Conservation (phyloP, 2,888 invertebrate species). For the Osedax frankpressi region DNA sequence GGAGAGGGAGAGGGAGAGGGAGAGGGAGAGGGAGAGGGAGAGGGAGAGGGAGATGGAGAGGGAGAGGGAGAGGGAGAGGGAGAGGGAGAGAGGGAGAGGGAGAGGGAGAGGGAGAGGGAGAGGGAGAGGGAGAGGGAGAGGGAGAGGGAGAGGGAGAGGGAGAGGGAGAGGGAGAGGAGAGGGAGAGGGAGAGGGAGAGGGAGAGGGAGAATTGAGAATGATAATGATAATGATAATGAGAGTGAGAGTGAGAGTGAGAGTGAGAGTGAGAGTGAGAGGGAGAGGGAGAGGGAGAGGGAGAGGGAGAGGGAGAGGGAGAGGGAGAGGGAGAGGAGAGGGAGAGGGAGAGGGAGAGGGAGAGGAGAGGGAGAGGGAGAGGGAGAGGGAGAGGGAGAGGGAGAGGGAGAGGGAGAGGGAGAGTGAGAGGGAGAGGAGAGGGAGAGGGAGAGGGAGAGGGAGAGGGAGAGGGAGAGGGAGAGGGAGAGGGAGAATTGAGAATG, state of each 20-base stretch:
- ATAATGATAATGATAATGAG: not conserved
- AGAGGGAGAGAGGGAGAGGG: not conserved
- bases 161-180: constrained; percentile 2
- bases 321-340: not conserved
- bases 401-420: not conserved
- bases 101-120: not conserved
- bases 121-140: constrained; percentile 2
- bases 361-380: not conserved
- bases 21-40: too few relatives aligned
- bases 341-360: not conserved
- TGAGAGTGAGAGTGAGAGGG: not conserved
- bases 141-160: constrained; percentile 1
- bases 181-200: not conserved
- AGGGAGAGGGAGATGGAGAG: too few relatives aligned
- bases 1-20: not conserved
- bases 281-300: not conserved
- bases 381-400: not conserved
- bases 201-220: not conserved
- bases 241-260: not conserved
- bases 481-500: not conserved
- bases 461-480: not conserved
- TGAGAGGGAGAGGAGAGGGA: not conserved
- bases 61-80: too few relatives aligned
- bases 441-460: not conserved
- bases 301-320: not conserved